Conservation (phyloP, 2,888 invertebrate species). For the Eristalis intricaria region DNA sequence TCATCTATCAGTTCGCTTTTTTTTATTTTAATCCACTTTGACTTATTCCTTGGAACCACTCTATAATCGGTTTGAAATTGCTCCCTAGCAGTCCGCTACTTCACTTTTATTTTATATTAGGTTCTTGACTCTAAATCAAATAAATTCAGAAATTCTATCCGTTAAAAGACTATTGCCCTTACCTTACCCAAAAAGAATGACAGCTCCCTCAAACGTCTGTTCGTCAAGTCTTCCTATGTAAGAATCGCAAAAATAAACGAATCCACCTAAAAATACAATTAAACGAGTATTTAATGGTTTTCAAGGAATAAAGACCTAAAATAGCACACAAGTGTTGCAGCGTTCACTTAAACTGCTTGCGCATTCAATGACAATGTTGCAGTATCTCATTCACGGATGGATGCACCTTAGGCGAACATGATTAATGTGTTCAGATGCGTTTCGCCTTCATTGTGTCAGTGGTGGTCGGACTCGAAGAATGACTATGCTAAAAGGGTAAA, state of each 20-base stretch:
- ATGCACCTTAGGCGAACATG: conserved; percentile 11
- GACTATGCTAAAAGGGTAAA: background rate
- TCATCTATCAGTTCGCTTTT: no score
- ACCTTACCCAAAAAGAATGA: no score
- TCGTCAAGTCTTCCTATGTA: background rate
- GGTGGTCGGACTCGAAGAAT: background rate
- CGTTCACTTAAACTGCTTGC: background rate
- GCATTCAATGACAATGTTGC: conserved; percentile 53
- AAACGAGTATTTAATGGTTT: conserved; percentile 24
- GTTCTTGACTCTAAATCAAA: no score
- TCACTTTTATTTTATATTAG: no score
- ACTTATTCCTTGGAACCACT: no score
- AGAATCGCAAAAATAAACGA: background rate
- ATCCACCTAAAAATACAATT: conserved; percentile 8
- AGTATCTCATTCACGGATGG: conserved; percentile 45
- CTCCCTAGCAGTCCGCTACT: no score
- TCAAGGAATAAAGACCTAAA: background rate
- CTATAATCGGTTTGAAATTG: no score
- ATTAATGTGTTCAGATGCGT: conserved; percentile 42
- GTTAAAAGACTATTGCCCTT: no score
- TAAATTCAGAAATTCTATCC: no score
- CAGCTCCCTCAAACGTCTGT: no score
- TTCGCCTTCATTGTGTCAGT: conserved; percentile 36
- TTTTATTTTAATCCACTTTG: no score
- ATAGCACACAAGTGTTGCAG: conserved; percentile 9